Evolutionary conservation across 1,140 invertebrate genomes (phyloP), one percentile per base, ranked within the genome.

Genomic region (Pteromalus puparum): DNA sequence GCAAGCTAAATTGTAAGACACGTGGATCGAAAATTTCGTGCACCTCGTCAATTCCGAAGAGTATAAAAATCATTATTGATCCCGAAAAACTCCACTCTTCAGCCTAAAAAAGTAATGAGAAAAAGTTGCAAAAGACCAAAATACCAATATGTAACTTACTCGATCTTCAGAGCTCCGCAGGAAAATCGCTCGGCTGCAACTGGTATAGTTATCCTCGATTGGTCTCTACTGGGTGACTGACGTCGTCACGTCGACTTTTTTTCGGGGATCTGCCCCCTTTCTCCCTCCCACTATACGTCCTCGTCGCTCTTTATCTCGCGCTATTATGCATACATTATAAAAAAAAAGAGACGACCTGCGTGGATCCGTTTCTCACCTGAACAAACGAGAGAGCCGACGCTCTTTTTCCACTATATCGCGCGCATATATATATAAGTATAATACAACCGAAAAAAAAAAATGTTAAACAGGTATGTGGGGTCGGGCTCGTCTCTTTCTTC

Each of bases 331-430:
- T 61, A 61, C 53, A n/a, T 61, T 61, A 61, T 61, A 61, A 61
- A 61, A 61, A n/a, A 61, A 61, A n/a, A 61, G 7, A 61, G 21
- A 21, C 21, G 53, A 61, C 21, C 10, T 30, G 68, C 13, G 68
- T 72, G 26, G 26, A 30, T 74, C 73, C 30, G 73, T n/a, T 34
- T 74, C 34, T 76, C 74, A 76, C 74, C 74, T 76, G 74, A 76
- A 21, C n/a, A 76, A 76, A 76, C 42, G 38, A 28, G 38, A 28
- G 74, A 30, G 42, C 30, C 53, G 53, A n/a, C 53, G 18, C 72
- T 73, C 72, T 73, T 73, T 38, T 70, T 70, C 53, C 15, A n/a
- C 53, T 61, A 9, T n/a, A 0, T 61, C 53, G 53, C 13, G 67
- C 67, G 26, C 26, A 26, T 26, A 26, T 70, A 30, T 70, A 70